Evolutionary conservation across 2,888 invertebrate species (phyloP).

Genomic region (Lasioglossum lativentre): DNA sequence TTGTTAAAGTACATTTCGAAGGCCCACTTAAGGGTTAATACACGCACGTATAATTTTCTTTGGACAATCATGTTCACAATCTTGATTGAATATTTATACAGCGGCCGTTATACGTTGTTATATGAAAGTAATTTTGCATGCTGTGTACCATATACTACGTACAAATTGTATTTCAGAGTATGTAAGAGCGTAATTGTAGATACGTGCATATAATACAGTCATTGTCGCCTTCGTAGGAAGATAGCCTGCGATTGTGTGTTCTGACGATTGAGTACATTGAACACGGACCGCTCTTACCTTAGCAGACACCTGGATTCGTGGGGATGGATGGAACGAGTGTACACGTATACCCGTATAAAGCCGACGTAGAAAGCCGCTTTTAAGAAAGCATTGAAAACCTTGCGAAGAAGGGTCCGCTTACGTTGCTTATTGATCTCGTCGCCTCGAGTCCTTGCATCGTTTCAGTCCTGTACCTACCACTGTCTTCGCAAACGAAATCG

Average conservation of each 20-base stretch:
- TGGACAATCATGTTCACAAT: background rate
- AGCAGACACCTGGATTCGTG: conserved; percentile 47
- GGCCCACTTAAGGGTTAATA: background rate
- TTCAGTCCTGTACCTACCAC: conserved; percentile 19
- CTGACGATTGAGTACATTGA: background rate
- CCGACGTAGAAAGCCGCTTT: conserved; percentile 61
- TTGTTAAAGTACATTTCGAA: background rate
- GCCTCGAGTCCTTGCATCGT: conserved; percentile 48
- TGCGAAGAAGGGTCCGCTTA: conserved; percentile 70
- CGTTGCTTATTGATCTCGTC: conserved; percentile 75
- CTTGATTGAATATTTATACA: background rate
- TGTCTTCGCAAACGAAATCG: background rate
- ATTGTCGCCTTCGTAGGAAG: background rate
- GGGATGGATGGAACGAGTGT: conserved; percentile 14
- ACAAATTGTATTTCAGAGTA: background rate
- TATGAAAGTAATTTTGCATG: background rate
- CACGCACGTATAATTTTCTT: background rate
- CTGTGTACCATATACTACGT: background rate
- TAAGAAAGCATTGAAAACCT: conserved; percentile 68
- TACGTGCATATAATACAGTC: background rate
- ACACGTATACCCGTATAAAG: conserved; percentile 18
- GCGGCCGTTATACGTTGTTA: background rate
- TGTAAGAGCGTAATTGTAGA: background rate
- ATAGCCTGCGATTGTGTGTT: background rate
- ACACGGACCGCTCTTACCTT: background rate